These are phyloP conservation scores for Felis catus DNA, from an alignment of 2,113 vertebrate genomes.

Conservation along the genomic window F.catus_Fca126_mat1.0 CM031413.1:98464001-98464500, in stretches of 20 bases:
- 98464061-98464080: slow-evolving; percentile 3
- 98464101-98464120: background rate
- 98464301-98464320: background rate
- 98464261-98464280: background rate
- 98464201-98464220: slow-evolving; percentile 13
- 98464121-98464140: slow-evolving; percentile 23
- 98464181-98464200: background rate
- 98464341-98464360: background rate
- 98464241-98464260: background rate
- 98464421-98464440: background rate
- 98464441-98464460: background rate
- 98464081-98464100: background rate
- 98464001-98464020: slow-evolving; percentile 42
- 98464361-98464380: background rate
- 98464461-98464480: background rate
- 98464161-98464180: slow-evolving; percentile 27
- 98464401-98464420: background rate
- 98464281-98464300: background rate
- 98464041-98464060: background rate
- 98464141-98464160: background rate
- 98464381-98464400: background rate
- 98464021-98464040: slow-evolving; percentile 15
- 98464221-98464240: background rate
- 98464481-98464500: background rate
- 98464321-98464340: background rate